phyloP scores from a whole-genome alignment of 2,113 vertebrate species.

The Eclectus roratus region DNA sequence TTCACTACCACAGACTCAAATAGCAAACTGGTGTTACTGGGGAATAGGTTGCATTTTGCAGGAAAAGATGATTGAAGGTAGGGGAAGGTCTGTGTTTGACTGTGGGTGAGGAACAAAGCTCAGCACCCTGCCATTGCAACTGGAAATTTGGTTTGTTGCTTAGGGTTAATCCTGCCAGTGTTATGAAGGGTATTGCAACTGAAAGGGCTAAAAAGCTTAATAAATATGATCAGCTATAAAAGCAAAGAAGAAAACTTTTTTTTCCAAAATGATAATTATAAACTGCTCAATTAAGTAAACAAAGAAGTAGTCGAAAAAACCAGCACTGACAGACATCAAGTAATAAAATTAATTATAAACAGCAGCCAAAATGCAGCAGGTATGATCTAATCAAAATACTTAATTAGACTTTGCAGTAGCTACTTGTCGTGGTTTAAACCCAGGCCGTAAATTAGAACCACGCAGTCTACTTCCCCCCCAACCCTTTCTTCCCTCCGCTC shows the following conservation, averaged over 20 bases:
- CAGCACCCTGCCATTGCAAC: neutral
- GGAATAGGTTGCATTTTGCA: neutral
- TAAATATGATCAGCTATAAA: neutral
- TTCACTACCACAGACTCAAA: neutral
- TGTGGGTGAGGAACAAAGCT: neutral
- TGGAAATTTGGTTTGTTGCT: neutral
- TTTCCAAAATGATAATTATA: constrained; percentile 10
- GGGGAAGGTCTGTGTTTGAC: neutral
- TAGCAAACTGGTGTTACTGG: neutral
- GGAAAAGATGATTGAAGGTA: neutral
- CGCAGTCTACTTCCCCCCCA: too few relatives aligned
- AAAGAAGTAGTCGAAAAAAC: constrained; percentile 28
- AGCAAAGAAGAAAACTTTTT: neutral
- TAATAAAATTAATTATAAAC: constrained; percentile 55
- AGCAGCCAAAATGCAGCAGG: constrained; percentile 27
- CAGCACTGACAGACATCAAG: constrained; percentile 19
- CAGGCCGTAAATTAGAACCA: too few relatives aligned
- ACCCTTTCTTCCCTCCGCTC: too few relatives aligned
- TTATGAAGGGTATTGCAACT: neutral
- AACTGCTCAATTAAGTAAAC: constrained; percentile 41
- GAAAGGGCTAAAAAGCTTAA: constrained; percentile 16
- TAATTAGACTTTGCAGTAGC: constrained; percentile 54
- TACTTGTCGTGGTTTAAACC: neutral
- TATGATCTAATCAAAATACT: constrained; percentile 26
- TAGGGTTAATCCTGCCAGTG: neutral